Percentiles rank a stretch among this genome's conserved stretches.
These are phyloP conservation scores for Catagonus wagneri DNA, from an alignment of 2,113 vertebrate genomes.

Conservation along the genomic window DNA sequence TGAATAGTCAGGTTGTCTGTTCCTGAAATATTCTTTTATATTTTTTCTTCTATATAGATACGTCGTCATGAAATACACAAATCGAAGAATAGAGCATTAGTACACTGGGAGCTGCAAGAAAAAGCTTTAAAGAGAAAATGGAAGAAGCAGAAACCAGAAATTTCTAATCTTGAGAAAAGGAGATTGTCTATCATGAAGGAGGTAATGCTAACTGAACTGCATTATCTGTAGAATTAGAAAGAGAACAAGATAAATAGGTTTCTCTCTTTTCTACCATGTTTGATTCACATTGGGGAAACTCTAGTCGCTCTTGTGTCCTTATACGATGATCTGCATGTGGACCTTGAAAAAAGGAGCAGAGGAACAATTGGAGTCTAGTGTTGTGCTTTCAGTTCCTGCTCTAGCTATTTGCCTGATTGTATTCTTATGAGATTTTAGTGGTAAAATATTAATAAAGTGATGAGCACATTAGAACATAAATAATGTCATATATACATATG, in stretches of 20 bases:
- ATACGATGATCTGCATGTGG: not conserved
- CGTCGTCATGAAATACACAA: slow-evolving; percentile 94
- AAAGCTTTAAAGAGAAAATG: slow-evolving; percentile 86
- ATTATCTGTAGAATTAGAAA: not conserved
- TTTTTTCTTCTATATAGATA: slow-evolving; percentile 81
- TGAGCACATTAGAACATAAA: not conserved
- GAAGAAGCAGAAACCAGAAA: slow-evolving; percentile 84
- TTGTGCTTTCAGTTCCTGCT: not conserved
- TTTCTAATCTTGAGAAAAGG: slow-evolving; percentile 87
- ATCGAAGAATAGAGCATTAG: slow-evolving; percentile 93
- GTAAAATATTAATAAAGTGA: not conserved
- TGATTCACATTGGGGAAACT: slow-evolving; percentile 3
- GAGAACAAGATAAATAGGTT: not conserved
- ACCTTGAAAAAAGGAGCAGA: not conserved
- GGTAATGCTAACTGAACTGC: slow-evolving; percentile 83
- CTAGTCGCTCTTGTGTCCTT: not conserved
- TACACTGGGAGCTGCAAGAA: slow-evolving; percentile 93
- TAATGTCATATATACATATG: not conserved
- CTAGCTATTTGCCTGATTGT: not conserved
- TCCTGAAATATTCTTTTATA: slow-evolving; percentile 27
- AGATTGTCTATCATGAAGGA: slow-evolving; percentile 92
- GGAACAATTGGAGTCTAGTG: not conserved
- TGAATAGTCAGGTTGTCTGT: not conserved
- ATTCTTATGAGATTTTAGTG: slow-evolving; percentile 30
- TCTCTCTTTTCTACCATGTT: not conserved